Percentiles rank a stretch among this genome's conserved stretches.
phyloP scores from a whole-genome alignment of 1,140 invertebrate species.

The Ceratitis capitata region DNA sequence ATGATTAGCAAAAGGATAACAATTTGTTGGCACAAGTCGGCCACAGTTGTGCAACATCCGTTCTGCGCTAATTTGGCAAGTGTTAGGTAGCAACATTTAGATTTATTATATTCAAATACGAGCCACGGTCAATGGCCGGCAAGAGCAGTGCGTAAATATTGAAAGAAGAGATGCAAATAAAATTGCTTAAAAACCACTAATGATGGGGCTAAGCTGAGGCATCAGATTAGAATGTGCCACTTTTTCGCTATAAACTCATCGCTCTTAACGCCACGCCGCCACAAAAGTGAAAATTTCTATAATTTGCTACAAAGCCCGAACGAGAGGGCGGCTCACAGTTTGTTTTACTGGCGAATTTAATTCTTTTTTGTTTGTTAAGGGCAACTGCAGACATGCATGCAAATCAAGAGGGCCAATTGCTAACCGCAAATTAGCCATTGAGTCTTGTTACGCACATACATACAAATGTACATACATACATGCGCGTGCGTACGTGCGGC shows the following conservation, averaged over 20 bases:
- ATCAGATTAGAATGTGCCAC: constrained; percentile 44
- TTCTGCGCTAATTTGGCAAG: constrained; percentile 3
- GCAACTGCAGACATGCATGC: constrained; percentile 50
- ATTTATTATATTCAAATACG: constrained; percentile 16
- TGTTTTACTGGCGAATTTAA: too few relatives aligned
- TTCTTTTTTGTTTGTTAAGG: neutral
- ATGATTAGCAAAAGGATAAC: neutral
- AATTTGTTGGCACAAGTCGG: neutral
- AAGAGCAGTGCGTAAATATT: neutral
- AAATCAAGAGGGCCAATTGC: constrained; percentile 50
- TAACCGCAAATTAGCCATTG: constrained; percentile 60
- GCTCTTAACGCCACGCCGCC: neutral
- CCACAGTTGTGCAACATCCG: neutral
- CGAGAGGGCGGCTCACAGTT: constrained; percentile 2
- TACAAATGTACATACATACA: neutral
- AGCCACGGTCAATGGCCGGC: neutral
- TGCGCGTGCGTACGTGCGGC: neutral
- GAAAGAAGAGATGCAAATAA: neutral
- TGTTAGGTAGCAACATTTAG: neutral
- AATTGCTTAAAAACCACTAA: constrained; percentile 48
- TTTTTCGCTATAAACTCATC: constrained; percentile 40
- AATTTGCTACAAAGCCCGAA: constrained; percentile 53
- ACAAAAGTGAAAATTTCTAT: constrained; percentile 56
- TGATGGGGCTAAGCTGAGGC: constrained; percentile 49
- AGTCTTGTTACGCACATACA: too few relatives aligned